Evolutionary conservation across 30 jellyfish, hydroid and myxozoan species (phyloP).

Genomic region (Calvadosia cruxmelitensis): DNA sequence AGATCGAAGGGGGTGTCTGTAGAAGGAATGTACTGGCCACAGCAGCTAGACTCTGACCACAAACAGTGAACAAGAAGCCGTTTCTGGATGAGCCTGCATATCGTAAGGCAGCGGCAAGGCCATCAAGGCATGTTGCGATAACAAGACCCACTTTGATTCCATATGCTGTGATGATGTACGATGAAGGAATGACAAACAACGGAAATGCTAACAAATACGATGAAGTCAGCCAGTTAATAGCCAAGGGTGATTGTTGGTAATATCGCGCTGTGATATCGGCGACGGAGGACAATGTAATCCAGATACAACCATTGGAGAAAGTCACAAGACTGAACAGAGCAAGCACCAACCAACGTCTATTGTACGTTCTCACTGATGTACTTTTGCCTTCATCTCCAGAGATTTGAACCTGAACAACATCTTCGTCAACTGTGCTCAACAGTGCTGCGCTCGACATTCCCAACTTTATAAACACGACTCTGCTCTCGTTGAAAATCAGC

Average conservation of each 20-base stretch:
- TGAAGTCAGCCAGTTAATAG: not conserved
- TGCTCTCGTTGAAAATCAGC: too few relatives aligned
- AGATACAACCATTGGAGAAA: not conserved
- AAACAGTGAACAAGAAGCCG: not conserved
- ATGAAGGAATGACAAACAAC: not conserved
- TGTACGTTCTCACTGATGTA: not conserved
- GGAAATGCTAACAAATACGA: not conserved
- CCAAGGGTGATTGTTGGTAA: not conserved
- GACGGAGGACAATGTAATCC: not conserved
- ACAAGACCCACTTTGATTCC: not conserved
- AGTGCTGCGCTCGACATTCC: too few relatives aligned
- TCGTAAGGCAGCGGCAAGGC: not conserved
- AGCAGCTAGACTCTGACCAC: not conserved
- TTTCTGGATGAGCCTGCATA: not conserved
- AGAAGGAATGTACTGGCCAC: not conserved
- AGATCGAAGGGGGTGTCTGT: not conserved
- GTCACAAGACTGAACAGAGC: not conserved
- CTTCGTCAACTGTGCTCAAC: too few relatives aligned
- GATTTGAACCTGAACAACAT: too few relatives aligned
- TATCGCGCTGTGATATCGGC: not conserved
- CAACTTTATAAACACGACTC: too few relatives aligned
- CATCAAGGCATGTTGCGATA: not conserved
- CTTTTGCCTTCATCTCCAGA: too few relatives aligned
- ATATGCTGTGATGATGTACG: not conserved
- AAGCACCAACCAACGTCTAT: not conserved